Base-by-base conservation (phyloP, 2,888 invertebrate species). In the Cepaea hortensis region DNA sequence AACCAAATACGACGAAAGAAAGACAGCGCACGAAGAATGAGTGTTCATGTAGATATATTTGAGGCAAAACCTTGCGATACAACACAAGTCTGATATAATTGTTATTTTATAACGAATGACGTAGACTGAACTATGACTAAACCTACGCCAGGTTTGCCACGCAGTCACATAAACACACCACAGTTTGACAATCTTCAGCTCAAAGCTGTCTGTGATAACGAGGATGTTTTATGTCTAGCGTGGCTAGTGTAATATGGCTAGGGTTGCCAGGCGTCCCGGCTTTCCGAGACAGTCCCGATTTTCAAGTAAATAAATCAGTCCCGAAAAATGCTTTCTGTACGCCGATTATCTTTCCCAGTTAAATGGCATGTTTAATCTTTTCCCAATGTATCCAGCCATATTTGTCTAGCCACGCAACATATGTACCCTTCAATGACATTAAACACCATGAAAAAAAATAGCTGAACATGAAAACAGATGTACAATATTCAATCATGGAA, bases 31-130 rank as follows among this genome's bases (percentile, higher is more conserved):
- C 15, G 15, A 84, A n/a, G 20, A 48, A 50, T 7, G 80, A 79
- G 79, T 85, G 85, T 85, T 80, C 79, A 79, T 79, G 79, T 50
- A 84, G 83, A 80, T 85, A 85, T 85, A 85, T 77, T 84, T 77
- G 84, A 84, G 84, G 77, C 77, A 62, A 84, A 77, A 50, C 77
- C 61, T 76, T 77, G 35, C n/a, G 77, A 65, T n/a, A 77, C 62
- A 35, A 35, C 18, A 46, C 7, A 35, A 65, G n/a, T 50, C 48
- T 65, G 65, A 76, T 46, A 68, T 46, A 75, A 20, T 75, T 75
- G 15, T 2, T 23, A 82, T 20, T 70, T 55, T 72, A 82, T 70
- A 82, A 82, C 72, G 82, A 82, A 82, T 82, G 72, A 72, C 48
- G 61, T 61, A n/a, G 23, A 79, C 79, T 79, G 72, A 13, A n/a